These are phyloP conservation scores for Apantesis nais DNA, from an alignment of 2,888 invertebrate species.

Conservation along the genomic window DNA sequence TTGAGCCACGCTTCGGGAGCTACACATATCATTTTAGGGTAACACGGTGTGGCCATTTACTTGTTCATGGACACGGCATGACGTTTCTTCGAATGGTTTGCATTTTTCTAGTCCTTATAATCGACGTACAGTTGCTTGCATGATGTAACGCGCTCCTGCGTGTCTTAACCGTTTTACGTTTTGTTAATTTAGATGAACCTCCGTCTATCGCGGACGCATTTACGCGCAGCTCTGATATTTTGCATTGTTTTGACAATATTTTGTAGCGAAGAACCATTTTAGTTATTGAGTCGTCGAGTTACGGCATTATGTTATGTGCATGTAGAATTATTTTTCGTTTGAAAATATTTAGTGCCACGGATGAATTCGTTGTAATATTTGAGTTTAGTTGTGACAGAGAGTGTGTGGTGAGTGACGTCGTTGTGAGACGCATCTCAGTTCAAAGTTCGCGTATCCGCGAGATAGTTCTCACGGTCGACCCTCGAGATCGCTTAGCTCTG, in stretches of 20 bases:
- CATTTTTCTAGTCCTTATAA: slow-evolving; percentile 84
- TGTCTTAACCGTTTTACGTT: slow-evolving; percentile 57
- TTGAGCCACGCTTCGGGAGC: slow-evolving; percentile 60
- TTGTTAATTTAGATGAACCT: slow-evolving; percentile 51
- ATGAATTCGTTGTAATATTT: slow-evolving; percentile 40
- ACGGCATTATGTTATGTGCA: slow-evolving; percentile 46
- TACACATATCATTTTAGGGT: slow-evolving; percentile 74
- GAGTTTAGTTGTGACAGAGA: slow-evolving; percentile 37
- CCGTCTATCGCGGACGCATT: slow-evolving; percentile 59
- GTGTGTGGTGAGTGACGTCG: slow-evolving; percentile 12
- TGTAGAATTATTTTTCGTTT: slow-evolving; percentile 45
- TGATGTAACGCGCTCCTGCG: slow-evolving; percentile 58
- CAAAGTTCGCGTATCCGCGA: slow-evolving; percentile 30
- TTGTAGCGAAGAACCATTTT: slow-evolving; percentile 48
- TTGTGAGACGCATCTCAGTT: slow-evolving; percentile 37
- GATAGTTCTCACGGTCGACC: slow-evolving; percentile 54
- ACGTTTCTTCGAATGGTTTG: slow-evolving; percentile 74
- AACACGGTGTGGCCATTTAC: slow-evolving; percentile 60
- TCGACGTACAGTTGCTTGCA: slow-evolving; percentile 65
- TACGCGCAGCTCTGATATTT: slow-evolving; percentile 57
- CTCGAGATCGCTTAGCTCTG: slow-evolving; percentile 79
- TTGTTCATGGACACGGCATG: slow-evolving; percentile 54
- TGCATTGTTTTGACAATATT: slow-evolving; percentile 48
- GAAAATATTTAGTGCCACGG: slow-evolving; percentile 43
- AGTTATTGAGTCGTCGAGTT: slow-evolving; percentile 48